Conservation (phyloP, 2,113 vertebrate species). For the Urocitellus parryii region DNA sequence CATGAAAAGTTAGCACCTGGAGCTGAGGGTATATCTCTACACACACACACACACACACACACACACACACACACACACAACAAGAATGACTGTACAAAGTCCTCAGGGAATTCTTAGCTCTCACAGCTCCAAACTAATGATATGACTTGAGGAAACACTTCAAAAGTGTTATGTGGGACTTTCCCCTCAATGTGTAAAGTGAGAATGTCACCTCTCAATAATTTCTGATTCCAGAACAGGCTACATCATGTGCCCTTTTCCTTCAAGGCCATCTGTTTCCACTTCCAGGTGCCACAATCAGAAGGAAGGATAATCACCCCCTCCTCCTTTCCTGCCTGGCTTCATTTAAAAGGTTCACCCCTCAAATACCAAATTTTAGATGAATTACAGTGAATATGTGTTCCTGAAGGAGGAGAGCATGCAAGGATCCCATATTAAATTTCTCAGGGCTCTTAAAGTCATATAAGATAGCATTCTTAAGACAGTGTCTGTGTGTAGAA, state of each 20-base stretch:
- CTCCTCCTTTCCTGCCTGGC: background rate
- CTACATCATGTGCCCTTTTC: background rate
- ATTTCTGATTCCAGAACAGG: background rate
- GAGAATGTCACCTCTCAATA: background rate
- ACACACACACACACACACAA: background rate
- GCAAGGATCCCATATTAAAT: background rate
- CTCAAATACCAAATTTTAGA: background rate
- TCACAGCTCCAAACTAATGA: background rate
- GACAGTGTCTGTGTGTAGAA: background rate
- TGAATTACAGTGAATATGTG: background rate
- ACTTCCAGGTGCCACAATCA: background rate
- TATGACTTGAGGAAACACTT: background rate
- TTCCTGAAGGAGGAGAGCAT: background rate
- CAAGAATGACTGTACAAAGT: background rate
- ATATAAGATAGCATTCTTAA: background rate
- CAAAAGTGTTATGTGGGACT: background rate
- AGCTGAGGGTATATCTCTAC: background rate
- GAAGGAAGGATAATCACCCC: background rate
- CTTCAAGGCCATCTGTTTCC: background rate
- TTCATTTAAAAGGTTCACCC: background rate
- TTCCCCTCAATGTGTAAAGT: background rate
- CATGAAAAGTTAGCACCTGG: background rate
- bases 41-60: background rate
- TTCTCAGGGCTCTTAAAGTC: background rate
- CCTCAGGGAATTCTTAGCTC: background rate